Percentiles rank a stretch among this genome's conserved stretches.
phyloP scores from a whole-genome alignment of 2,888 invertebrate genomes.

The Cataglyphis rosenhaueri region DNA sequence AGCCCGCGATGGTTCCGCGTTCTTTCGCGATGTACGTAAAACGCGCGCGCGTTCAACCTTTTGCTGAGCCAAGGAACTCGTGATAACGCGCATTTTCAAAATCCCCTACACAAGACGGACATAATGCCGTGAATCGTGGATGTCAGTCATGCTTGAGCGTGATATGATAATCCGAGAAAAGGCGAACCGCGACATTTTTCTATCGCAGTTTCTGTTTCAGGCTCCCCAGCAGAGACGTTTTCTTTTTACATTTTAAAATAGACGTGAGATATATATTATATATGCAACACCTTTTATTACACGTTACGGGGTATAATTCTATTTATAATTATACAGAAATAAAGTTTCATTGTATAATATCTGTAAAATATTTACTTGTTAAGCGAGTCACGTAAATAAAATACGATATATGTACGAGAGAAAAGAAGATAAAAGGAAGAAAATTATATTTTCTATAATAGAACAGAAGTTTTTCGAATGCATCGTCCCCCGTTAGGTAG shows the following conservation, averaged over 20 bases:
- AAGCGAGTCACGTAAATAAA: not conserved
- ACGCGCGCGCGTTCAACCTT: not conserved
- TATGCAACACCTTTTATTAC: not conserved
- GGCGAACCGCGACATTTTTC: constrained; percentile 12
- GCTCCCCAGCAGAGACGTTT: not conserved
- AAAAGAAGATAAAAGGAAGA: not conserved
- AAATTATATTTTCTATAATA: constrained; percentile 5
- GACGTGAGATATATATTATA: not conserved
- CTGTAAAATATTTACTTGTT: not conserved
- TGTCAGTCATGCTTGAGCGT: not conserved
- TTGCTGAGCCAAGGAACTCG: not conserved
- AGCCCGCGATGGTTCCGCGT: constrained; percentile 30
- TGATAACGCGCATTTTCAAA: constrained; percentile 36
- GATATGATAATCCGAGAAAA: constrained; percentile 44
- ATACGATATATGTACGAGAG: not conserved
- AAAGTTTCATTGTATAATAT: not conserved
- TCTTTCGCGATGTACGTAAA: constrained; percentile 20
- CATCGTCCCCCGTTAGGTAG: not conserved
- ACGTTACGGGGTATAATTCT: not conserved
- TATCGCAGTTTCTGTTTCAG: not conserved
- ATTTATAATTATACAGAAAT: not conserved
- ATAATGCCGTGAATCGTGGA: constrained; percentile 7
- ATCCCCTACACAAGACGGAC: constrained; percentile 28
- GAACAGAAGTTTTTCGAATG: not conserved
- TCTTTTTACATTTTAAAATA: not conserved